Base-by-base conservation (phyloP, 1,140 invertebrate genomes). In the Sarcophaga bullata region DNA sequence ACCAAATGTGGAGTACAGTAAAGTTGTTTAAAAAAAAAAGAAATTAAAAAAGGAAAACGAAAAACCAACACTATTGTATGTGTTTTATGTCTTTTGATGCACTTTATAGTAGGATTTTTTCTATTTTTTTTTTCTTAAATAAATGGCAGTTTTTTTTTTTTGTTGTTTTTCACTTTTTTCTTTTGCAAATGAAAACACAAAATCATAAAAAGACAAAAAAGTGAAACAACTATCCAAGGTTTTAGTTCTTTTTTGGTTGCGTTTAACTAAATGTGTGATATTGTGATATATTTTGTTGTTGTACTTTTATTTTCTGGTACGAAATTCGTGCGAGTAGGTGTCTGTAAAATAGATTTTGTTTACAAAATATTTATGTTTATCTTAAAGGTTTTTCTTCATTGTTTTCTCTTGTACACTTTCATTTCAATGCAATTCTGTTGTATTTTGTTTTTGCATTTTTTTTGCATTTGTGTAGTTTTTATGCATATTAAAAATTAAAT, bases 301-400 rank as follows among this genome's bases (percentile, higher is more conserved):
- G 54, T 37, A 37, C 25, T 37, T 37, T 37, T 37, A 37, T 37
- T 58, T 58, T 58, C n/a, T 58, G 54, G 3, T 58, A 68, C 62
- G n/a, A 25, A 25, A 25, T 68, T n/a, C 8, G 62, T 68, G 62
- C 54, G 54, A 58, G 54, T 58, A 13, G 54, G 54, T 58, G 54
- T 58, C 15, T 68, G 62, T 68, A 68, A 68, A 68, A 68, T 58
- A 58, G 54, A 68, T 68, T 68, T 68, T 68, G 62, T 68, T 68
- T 68, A 68, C 62, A 68, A 68, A 68, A 68, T 68, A 19, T 68
- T 68, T 68, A 68, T 68, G 62, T 68, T 68, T 68, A 68, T 68
- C 62, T 68, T 68, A 10, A 25, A 68, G 19, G n/a, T n/a, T 68
- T 68, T 68, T 68, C 7, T 68, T 25, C 58, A 19, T 68, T 68